Conservation (phyloP, 2,888 invertebrate genomes). For the Idaea aversata region DNA sequence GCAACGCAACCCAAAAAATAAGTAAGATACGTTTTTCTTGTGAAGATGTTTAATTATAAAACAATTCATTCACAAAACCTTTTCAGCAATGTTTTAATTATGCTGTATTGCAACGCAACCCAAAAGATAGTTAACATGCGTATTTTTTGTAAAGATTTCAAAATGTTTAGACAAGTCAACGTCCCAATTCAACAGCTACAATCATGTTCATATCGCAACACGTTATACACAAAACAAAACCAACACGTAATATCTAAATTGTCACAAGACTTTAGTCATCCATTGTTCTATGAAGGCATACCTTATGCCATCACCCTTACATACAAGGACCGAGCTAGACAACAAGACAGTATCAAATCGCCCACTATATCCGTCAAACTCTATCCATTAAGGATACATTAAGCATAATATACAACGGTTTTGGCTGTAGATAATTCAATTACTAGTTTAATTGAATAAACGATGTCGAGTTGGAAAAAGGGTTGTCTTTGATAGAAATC, state of each 20-base stretch:
- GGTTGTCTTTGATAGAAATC: constrained; percentile 6
- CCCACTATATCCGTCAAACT: constrained; percentile 26
- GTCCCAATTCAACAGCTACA: not conserved
- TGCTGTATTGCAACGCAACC: too few relatives aligned
- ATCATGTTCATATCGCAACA: not conserved
- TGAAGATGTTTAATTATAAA: too few relatives aligned
- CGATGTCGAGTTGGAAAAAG: constrained; percentile 23
- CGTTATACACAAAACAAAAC: not conserved
- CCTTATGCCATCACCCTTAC: constrained; percentile 13
- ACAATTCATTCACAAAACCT: too few relatives aligned
- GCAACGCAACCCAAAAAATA: too few relatives aligned
- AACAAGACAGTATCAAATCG: constrained; percentile 19
- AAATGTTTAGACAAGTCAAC: too few relatives aligned
- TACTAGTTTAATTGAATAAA: constrained; percentile 24
- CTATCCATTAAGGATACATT: constrained; percentile 27
- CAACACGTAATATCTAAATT: not conserved
- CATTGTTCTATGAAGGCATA: not conserved
- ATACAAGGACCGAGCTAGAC: constrained; percentile 9
- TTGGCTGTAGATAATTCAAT: constrained; percentile 24
- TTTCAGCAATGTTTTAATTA: too few relatives aligned
- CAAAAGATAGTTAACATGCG: too few relatives aligned
- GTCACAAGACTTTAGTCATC: constrained; percentile 7
- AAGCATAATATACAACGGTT: constrained; percentile 20
- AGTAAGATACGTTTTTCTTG: too few relatives aligned
- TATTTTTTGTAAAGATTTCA: too few relatives aligned